Conservation (phyloP, 2,797 vertebrate genomes). For the Sebastes alutus region DNA sequence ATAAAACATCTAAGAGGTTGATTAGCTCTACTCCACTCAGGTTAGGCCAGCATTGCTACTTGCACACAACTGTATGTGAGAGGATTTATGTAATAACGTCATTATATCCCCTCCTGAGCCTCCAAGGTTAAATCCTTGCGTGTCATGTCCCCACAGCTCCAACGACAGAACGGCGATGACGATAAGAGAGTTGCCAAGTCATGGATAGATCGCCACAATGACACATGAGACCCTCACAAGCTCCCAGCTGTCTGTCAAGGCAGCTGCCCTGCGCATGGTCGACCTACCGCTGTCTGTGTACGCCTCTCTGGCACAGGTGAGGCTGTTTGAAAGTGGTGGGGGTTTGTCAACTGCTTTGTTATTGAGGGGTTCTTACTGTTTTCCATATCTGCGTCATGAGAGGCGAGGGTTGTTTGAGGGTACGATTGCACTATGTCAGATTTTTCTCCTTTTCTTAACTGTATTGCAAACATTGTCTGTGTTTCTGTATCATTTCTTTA, state of each 20-base stretch:
- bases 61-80: slow-evolving; percentile 5
- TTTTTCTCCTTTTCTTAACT: not conserved
- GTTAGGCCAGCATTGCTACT: not conserved
- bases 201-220: slow-evolving; percentile 86
- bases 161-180: slow-evolving; percentile 32
- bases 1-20: not conserved
- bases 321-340: not conserved
- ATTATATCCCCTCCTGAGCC: slow-evolving; percentile 34
- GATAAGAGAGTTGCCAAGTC: slow-evolving; percentile 42
- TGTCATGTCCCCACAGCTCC: slow-evolving; percentile 40
- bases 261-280: slow-evolving; percentile 83
- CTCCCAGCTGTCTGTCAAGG: slow-evolving; percentile 85
- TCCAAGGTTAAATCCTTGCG: slow-evolving; percentile 50
- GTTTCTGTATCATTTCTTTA: not conserved
- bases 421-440: not conserved
- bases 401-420: not conserved
- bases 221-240: slow-evolving; percentile 84
- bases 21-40: not conserved
- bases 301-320: slow-evolving; percentile 89
- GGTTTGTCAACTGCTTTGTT: not conserved
- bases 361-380: not conserved
- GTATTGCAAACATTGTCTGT: not conserved
- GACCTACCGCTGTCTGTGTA: slow-evolving; percentile 89
- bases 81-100: slow-evolving; percentile 51
- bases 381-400: not conserved